Base-by-base conservation (phyloP, 2,888 invertebrate species). In the Cremastinae sp. region DNA sequence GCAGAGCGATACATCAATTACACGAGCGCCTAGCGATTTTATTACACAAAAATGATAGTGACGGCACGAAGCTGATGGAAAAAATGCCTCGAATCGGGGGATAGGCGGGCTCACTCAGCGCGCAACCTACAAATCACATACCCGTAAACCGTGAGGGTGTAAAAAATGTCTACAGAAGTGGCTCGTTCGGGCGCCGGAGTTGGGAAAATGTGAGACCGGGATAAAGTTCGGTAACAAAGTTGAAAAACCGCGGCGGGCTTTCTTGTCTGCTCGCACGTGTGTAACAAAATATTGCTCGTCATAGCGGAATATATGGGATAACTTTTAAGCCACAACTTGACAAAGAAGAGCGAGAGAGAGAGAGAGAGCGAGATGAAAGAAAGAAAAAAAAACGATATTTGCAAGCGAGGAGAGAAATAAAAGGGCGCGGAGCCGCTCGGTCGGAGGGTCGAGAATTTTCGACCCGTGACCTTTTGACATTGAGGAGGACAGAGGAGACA, bases 1-100 rank as follows among this genome's bases (percentile, higher is more conserved):
- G n/a, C n/a, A n/a, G n/a, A n/a, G n/a, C n/a, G n/a, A 83, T 79
- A 76, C 73, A 78, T 82, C 78, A 81, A 82, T 83, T 82, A n/a
- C n/a, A 74, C 56, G 34, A n/a, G 38, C 56, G 59, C 73, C 51
- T 41, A 12, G 34, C 20, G 51, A 64, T 58, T 83, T 81, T 77
- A 80, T 83, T 78, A n/a, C n/a, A n/a, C n/a, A n/a, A n/a, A n/a
- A n/a, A 78, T n/a, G 22, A 34, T 68, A 54, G 12, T 78, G 74
- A 49, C 61, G 78, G 68, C 68, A 47, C 69, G 45, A 5, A n/a
- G n/a, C n/a, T n/a, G 59, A 34, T 66, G n/a, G 4, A 51, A 34
- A 45, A 16, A 47, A 18, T 16, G 28, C 61, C 28, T 22, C 9
- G 5, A 28, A 9, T 16, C 14, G 14, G 28, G 16, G 34, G 28